A percentile compares a stretch with the other conserved stretches of the same genome.
phyloP scores from a whole-genome alignment of 2,888 invertebrate species.

The Ophion slaviceki region DNA sequence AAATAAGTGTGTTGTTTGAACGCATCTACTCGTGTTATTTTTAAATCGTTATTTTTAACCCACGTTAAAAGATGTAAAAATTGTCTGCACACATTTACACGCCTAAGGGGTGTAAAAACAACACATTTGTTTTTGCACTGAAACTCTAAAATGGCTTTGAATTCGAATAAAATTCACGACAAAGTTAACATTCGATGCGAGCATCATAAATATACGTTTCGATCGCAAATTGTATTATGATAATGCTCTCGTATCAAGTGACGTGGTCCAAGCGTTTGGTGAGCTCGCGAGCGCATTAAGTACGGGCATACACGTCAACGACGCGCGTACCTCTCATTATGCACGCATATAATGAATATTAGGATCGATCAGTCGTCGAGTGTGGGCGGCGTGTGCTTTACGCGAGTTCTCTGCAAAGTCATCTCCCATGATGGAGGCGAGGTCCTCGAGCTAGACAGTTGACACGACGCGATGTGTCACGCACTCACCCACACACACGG shows the following conservation, averaged over 20 bases:
- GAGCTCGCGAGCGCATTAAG: slow-evolving; percentile 21
- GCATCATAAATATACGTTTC: background rate
- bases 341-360: slow-evolving; percentile 73
- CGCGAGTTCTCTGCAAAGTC: slow-evolving; percentile 68
- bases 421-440: slow-evolving; percentile 67
- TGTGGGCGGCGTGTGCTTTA: slow-evolving; percentile 74
- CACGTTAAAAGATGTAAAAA: no score
- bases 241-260: slow-evolving; percentile 34
- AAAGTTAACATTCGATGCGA: background rate
- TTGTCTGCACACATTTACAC: no score
- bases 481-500: background rate
- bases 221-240: slow-evolving; percentile 6
- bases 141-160: no score
- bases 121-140: no score
- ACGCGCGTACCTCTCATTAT: slow-evolving; percentile 72
- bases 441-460: slow-evolving; percentile 77
- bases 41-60: no score
- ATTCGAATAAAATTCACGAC: background rate
- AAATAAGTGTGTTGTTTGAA: no score
- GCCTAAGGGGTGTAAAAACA: no score
- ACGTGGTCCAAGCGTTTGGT: slow-evolving; percentile 39
- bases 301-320: slow-evolving; percentile 14
- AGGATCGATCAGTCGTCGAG: slow-evolving; percentile 79
- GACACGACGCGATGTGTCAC: slow-evolving; percentile 67
- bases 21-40: no score